phyloP scores from a whole-genome alignment of 2,113 vertebrate species.

The Poeciliopsis occidentalis region DNA sequence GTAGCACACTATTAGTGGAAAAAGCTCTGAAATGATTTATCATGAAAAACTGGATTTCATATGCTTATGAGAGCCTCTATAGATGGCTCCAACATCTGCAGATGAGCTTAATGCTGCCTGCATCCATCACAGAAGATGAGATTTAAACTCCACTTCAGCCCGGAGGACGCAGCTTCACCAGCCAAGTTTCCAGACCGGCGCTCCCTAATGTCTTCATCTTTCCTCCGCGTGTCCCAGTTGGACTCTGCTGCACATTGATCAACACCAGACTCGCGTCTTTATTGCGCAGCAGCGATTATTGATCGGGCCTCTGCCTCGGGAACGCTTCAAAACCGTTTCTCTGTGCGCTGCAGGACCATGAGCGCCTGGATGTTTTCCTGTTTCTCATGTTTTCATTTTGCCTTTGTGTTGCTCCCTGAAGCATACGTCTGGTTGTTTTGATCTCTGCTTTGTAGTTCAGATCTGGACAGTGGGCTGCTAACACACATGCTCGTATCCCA shows the following conservation, averaged over 20 bases:
- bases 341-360: slow-evolving; percentile 23
- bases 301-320: slow-evolving; percentile 54
- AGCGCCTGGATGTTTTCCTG: slow-evolving; percentile 33
- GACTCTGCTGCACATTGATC: slow-evolving; percentile 52
- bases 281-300: slow-evolving; percentile 62
- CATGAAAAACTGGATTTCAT: neutral
- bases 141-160: neutral
- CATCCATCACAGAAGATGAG: slow-evolving; percentile 1
- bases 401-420: slow-evolving; percentile 20
- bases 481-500: neutral
- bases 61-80: neutral
- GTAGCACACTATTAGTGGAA: neutral
- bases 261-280: slow-evolving; percentile 44
- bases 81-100: neutral
- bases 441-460: slow-evolving; percentile 36
- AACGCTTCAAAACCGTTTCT: slow-evolving; percentile 58
- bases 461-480: neutral
- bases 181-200: neutral
- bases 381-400: slow-evolving; percentile 26
- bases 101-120: neutral
- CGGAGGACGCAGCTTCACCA: neutral
- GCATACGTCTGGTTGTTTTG: slow-evolving; percentile 39
- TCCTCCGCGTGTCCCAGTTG: slow-evolving; percentile 21
- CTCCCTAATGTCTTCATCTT: slow-evolving; percentile 35
- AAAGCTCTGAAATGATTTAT: neutral